Evolutionary conservation across 2,888 invertebrate genomes (phyloP).

Genomic region (Sicus ferrugineus): DNA sequence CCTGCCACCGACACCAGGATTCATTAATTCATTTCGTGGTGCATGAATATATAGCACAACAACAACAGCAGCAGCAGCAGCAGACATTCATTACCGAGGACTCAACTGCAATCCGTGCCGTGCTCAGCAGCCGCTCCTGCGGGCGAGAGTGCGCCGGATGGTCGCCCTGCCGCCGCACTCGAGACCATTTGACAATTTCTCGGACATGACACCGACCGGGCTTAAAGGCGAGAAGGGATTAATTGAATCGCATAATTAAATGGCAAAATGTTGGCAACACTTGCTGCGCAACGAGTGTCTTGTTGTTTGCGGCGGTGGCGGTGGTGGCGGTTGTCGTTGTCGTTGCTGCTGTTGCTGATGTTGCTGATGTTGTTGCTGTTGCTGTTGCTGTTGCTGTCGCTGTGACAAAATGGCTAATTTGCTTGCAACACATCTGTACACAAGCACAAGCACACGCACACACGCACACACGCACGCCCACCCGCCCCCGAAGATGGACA

Average conservation of each 20-base stretch:
- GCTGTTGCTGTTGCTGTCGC: slow-evolving; percentile 32
- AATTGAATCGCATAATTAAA: slow-evolving; percentile 50
- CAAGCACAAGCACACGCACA: too few relatives aligned
- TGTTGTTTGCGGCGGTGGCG: neutral
- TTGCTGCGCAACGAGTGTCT: slow-evolving; percentile 32
- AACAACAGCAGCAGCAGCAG: slow-evolving; percentile 7
- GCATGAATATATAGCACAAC: neutral
- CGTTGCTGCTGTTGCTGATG: too few relatives aligned
- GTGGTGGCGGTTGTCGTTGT: too few relatives aligned
- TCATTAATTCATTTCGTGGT: slow-evolving; percentile 21
- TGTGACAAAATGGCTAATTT: slow-evolving; percentile 43
- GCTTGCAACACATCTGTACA: slow-evolving; percentile 29
- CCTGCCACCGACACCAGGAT: neutral
- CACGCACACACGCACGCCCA: slow-evolving; percentile 5
- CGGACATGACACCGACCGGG: slow-evolving; percentile 11
- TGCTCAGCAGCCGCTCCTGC: neutral
- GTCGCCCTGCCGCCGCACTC: neutral
- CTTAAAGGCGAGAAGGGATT: slow-evolving; percentile 43
- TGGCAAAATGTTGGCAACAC: slow-evolving; percentile 39
- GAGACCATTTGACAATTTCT: slow-evolving; percentile 26
- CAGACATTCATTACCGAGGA: slow-evolving; percentile 8
- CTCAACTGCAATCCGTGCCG: neutral
- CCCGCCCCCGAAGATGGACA: neutral
- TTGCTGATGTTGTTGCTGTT: too few relatives aligned
- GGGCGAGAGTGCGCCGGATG: neutral